phyloP scores from a whole-genome alignment of 92 coral and sea anemone species.

The Siderastrea siderea region DNA sequence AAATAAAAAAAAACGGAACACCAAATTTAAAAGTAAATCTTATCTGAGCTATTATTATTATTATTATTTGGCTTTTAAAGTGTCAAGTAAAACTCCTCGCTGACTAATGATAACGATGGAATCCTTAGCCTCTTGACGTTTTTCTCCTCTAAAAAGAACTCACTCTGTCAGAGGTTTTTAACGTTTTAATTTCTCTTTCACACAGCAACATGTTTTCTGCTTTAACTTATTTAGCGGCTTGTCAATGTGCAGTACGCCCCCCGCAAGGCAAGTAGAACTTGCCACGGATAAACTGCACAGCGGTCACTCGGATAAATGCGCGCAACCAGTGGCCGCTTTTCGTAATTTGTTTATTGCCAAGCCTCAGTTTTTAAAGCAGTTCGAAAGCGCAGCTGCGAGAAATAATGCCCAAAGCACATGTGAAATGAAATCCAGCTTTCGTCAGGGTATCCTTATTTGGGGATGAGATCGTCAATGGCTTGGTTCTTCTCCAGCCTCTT shows the following conservation, averaged over 20 bases:
- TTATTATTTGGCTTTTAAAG: too few species aligned
- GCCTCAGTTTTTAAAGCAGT: slow-evolving; percentile 37
- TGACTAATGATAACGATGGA: too few species aligned
- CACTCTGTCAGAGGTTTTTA: neutral
- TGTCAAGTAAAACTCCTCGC: too few species aligned
- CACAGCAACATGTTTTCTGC: slow-evolving; percentile 6
- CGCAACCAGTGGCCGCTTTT: slow-evolving; percentile 29
- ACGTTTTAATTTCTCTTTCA: neutral
- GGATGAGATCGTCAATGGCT: slow-evolving; percentile 85
- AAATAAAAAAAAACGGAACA: too few species aligned
- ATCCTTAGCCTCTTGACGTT: too few species aligned
- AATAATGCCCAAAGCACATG: slow-evolving; percentile 18
- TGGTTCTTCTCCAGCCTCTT: slow-evolving; percentile 44
- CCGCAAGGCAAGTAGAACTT: slow-evolving; percentile 30
- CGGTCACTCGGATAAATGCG: slow-evolving; percentile 28
- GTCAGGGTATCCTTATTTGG: slow-evolving; percentile 57
- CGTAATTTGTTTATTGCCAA: slow-evolving; percentile 7
- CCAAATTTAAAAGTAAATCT: too few species aligned
- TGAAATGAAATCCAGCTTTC: neutral
- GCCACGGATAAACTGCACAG: slow-evolving; percentile 44
- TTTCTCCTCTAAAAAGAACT: too few species aligned
- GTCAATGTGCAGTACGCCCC: slow-evolving; percentile 39
- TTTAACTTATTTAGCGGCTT: slow-evolving; percentile 20
- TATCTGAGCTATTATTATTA: too few species aligned
- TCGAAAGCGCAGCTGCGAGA: slow-evolving; percentile 11